A percentile compares a stretch with the other conserved stretches of the same genome.
phyloP scores from a whole-genome alignment of 1,140 invertebrate species.

The Drosophila leontia region DNA sequence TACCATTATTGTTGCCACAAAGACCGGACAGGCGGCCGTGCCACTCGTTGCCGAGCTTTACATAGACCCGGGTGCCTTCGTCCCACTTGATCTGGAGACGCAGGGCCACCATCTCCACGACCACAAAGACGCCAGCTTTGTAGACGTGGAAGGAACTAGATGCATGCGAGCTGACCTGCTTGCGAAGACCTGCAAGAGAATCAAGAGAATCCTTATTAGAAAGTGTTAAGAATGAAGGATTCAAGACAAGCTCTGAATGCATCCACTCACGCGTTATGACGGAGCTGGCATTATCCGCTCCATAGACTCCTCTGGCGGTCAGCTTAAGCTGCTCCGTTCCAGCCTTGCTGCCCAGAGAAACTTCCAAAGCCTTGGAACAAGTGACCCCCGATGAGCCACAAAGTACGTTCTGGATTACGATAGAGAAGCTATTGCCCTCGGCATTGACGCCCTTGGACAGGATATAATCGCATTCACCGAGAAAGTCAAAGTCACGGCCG shows the following conservation, averaged over 20 bases:
- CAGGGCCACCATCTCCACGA: slow-evolving; percentile 91
- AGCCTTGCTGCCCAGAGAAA: slow-evolving; percentile 84
- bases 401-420: slow-evolving; percentile 88
- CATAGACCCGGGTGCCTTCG: slow-evolving; percentile 91
- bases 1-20: slow-evolving; percentile 96
- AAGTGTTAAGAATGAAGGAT: background rate
- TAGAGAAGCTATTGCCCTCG: slow-evolving; percentile 87
- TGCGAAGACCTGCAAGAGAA: background rate
- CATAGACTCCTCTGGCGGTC: slow-evolving; percentile 35
- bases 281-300: slow-evolving; percentile 84
- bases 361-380: slow-evolving; percentile 93
- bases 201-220: background rate
- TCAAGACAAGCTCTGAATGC: too few relatives aligned
- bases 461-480: slow-evolving; percentile 94
- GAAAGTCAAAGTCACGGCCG: slow-evolving; percentile 92
- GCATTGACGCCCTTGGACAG: slow-evolving; percentile 90
- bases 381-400: slow-evolving; percentile 94
- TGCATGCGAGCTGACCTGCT: slow-evolving; percentile 52
- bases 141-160: slow-evolving; percentile 74
- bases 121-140: slow-evolving; percentile 90
- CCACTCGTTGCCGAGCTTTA: slow-evolving; percentile 91
- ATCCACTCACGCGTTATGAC: background rate
- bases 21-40: slow-evolving; percentile 92
- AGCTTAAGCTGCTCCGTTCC: slow-evolving; percentile 88
- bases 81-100: slow-evolving; percentile 95